Conservation (phyloP, 2,113 vertebrate species). For the Solea solea region DNA sequence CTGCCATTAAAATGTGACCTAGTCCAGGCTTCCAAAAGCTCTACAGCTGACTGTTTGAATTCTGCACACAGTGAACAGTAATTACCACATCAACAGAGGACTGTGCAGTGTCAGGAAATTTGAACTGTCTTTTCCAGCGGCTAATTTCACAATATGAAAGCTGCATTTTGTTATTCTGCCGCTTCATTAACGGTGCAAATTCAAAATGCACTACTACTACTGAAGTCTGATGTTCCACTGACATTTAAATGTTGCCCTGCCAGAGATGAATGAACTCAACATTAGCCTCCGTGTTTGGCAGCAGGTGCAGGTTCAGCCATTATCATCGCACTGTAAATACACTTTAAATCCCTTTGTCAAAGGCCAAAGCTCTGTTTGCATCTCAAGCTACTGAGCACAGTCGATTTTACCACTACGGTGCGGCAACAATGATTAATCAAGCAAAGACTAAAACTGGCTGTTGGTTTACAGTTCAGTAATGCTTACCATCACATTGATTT, state of each 20-base stretch:
- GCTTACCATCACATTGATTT: slow-evolving; percentile 56
- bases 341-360: slow-evolving; percentile 45
- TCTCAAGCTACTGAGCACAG: slow-evolving; percentile 29
- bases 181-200: slow-evolving; percentile 30
- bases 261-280: slow-evolving; percentile 30
- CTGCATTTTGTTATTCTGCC: slow-evolving; percentile 24
- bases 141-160: slow-evolving; percentile 26
- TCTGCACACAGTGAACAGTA: slow-evolving; percentile 16
- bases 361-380: slow-evolving; percentile 58
- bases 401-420: slow-evolving; percentile 41
- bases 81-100: neutral
- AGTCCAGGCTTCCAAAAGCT: neutral
- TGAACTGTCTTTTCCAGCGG: slow-evolving; percentile 5
- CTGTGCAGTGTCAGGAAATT: slow-evolving; percentile 16
- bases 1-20: neutral
- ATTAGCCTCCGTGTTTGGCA: slow-evolving; percentile 35
- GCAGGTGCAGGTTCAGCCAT: slow-evolving; percentile 32
- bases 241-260: slow-evolving; percentile 61
- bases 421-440: slow-evolving; percentile 64
- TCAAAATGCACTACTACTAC: slow-evolving; percentile 22
- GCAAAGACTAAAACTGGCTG: slow-evolving; percentile 54
- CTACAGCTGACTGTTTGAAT: neutral
- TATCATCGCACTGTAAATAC: slow-evolving; percentile 16
- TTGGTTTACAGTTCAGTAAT: slow-evolving; percentile 57
- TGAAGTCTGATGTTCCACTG: slow-evolving; percentile 39